These are phyloP conservation scores for Lumbricus terrestris DNA, from an alignment of 2,888 invertebrate genomes.

Conservation along the genomic window DNA sequence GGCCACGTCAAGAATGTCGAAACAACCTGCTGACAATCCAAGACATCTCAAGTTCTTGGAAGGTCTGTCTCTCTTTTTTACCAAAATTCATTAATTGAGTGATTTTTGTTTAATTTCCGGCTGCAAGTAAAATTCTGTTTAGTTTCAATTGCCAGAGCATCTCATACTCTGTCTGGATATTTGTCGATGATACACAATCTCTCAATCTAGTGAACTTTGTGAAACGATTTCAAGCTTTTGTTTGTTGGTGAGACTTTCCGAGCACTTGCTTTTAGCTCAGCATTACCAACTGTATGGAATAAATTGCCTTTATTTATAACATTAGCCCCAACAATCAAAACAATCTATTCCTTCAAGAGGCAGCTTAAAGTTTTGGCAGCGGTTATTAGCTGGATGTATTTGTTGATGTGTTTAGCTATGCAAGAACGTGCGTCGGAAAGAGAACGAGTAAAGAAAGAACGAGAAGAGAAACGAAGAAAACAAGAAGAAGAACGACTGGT, in stretches of 20 bases:
- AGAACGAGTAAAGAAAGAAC: constrained; percentile 49
- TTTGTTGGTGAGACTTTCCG: too few relatives aligned
- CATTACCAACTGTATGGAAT: too few relatives aligned
- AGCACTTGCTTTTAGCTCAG: too few relatives aligned
- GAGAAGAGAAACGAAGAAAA: constrained; percentile 50
- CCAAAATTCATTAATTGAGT: neutral
- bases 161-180: too few relatives aligned
- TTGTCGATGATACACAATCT: too few relatives aligned
- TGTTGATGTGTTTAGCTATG: constrained; percentile 46
- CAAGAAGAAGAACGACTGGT: constrained; percentile 54
- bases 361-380: too few relatives aligned
- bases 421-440: constrained; percentile 53
- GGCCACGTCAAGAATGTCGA: neutral
- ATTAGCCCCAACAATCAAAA: too few relatives aligned
- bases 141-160: neutral
- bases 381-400: neutral
- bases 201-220: too few relatives aligned
- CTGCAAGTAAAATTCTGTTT: neutral
- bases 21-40: neutral
- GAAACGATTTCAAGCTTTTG: too few relatives aligned
- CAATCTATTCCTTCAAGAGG: too few relatives aligned
- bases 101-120: neutral
- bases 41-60: neutral
- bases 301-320: too few relatives aligned
- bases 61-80: neutral